These are phyloP conservation scores for Pecten maximus DNA, from an alignment of 2,888 invertebrate species.

Conservation along the genomic window DNA sequence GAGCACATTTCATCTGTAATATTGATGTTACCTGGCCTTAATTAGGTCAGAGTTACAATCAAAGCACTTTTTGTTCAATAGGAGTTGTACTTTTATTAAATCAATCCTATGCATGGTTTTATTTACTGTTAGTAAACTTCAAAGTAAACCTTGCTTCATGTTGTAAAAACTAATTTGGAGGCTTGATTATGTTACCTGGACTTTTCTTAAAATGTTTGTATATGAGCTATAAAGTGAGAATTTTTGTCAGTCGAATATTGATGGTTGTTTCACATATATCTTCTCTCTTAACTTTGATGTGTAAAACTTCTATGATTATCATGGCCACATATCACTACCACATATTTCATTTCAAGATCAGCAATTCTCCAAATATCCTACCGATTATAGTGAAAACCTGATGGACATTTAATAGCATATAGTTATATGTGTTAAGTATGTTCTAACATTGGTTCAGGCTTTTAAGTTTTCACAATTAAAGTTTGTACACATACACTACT, in stretches of 20 bases:
- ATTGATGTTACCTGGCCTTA: constrained; percentile 5
- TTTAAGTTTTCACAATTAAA: constrained; percentile 4
- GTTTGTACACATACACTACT: neutral
- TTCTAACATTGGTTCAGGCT: neutral
- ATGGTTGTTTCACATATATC: neutral
- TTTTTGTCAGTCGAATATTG: neutral
- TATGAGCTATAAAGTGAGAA: neutral
- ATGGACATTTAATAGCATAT: neutral
- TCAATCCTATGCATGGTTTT: neutral
- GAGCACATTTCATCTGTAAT: constrained; percentile 11
- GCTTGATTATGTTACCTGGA: neutral
- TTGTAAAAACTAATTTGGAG: neutral
- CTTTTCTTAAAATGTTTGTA: neutral
- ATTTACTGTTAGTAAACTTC: constrained; percentile 10
- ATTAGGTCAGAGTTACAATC: neutral
- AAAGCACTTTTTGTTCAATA: neutral
- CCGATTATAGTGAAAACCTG: neutral
- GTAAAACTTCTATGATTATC: neutral
- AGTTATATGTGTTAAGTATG: neutral
- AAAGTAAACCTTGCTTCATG: neutral
- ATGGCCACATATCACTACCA: constrained; percentile 8
- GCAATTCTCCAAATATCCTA: neutral
- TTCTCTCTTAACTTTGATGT: neutral
- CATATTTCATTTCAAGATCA: neutral
- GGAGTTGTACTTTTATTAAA: neutral